Evolutionary conservation across 1,140 invertebrate genomes (phyloP), one percentile per base, ranked within the genome.

Genomic region (Agrilus planipennis): DNA sequence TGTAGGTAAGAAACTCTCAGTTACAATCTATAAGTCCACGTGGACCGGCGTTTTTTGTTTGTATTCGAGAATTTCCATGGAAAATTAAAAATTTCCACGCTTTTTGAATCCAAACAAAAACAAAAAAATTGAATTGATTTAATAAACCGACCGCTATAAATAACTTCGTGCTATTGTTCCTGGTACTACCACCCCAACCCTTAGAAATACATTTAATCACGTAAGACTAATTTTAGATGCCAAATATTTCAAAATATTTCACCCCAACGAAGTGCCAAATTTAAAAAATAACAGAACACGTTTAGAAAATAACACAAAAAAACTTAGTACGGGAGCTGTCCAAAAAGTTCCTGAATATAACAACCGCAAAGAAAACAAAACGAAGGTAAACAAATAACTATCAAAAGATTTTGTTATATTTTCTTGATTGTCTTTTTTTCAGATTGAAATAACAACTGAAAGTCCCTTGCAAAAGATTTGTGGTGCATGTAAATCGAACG

Each of bases 1-100:
- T 7, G 34, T 57, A 17, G 54, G 52, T 56, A 44, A 54, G 49
- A 11, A 15, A 19, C 10, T 11, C 16, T n/a, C 16, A 19, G 15
- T n/a, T 9, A 35, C n/a, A 21, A 23, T 22, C 17, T 25, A 37
- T 29, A 9, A 39, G 30, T 18, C 10, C 10, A 30, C 4, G 7
- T 4, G 12, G 32, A 18, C n/a, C 4, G 25, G 6, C 5, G 5
- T 11, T 10, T 23, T 37, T 22, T 23, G 22, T 37, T 37, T 27
- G 11, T 16, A 1, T 28, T 25, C 18, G 5, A 12, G 23, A 23
- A 37, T 23, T 11, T 34, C 12, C 22, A 17, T 17, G 20, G 19
- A 5, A 14, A n/a, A 21, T 17, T 1, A 12, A 23, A 34, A 15
- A 16, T 23, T 10, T 7, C 14, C 1, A 23, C n/a, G 7, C 23